Evolutionary conservation across 2,797 vertebrate genomes (phyloP).

Genomic region (Fratercula arctica): DNA sequence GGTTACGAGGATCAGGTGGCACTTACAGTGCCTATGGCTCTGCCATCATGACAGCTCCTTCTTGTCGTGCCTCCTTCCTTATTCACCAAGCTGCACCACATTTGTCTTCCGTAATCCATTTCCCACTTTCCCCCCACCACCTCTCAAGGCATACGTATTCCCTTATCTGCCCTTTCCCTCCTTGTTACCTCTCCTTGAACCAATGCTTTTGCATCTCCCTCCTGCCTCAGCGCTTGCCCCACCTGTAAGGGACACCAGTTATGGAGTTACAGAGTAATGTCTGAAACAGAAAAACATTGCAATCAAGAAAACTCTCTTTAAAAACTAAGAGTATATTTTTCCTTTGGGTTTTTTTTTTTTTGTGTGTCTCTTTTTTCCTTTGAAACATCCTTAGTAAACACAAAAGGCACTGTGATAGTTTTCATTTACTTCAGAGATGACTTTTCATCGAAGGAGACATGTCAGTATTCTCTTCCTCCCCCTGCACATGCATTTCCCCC

Average conservation of each 20-base stretch:
- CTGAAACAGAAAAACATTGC: background rate
- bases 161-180: background rate
- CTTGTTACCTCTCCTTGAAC: background rate
- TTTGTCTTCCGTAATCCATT: background rate
- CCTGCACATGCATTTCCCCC: background rate
- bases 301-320: background rate
- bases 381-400: background rate
- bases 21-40: background rate
- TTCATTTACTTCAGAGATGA: background rate
- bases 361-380: background rate
- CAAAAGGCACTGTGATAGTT: background rate
- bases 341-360: background rate
- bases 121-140: background rate
- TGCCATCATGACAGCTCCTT: background rate
- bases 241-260: background rate
- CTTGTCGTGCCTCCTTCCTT: background rate
- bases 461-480: background rate
- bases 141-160: accelerated
- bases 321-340: background rate
- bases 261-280: background rate
- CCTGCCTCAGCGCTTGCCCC: background rate
- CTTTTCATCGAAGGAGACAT: background rate
- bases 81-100: background rate
- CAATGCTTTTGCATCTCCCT: background rate
- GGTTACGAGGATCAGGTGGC: background rate